Conservation (phyloP, 2,888 invertebrate species). For the Pelosia muscerda region DNA sequence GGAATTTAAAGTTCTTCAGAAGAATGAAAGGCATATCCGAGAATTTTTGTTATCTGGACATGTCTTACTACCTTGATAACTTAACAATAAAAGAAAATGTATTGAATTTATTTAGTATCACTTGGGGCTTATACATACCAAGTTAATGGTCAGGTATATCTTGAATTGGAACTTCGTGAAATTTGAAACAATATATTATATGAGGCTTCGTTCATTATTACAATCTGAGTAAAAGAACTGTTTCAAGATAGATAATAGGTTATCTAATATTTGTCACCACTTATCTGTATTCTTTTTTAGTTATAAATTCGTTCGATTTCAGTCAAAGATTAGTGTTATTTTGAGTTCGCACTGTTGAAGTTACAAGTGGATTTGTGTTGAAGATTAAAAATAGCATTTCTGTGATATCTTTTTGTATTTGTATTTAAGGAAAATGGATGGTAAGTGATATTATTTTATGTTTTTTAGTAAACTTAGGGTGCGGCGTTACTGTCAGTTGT, state of each 20-base stretch:
- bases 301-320: conserved; percentile 1
- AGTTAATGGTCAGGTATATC: no score
- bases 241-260: background rate
- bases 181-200: no score
- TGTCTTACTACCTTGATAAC: background rate
- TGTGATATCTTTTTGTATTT: background rate
- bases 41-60: background rate
- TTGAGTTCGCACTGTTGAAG: background rate
- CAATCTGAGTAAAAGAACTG: background rate
- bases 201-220: no score
- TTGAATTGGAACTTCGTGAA: background rate
- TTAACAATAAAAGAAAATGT: background rate
- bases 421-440: background rate
- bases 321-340: background rate
- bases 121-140: no score
- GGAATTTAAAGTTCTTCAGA: background rate
- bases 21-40: background rate
- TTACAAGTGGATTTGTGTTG: background rate
- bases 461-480: background rate
- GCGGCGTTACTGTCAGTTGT: background rate
- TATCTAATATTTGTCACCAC: conserved; percentile 2
- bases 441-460: background rate
- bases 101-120: no score
- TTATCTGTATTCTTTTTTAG: conserved; percentile 6
- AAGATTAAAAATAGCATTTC: background rate